phyloP scores from a whole-genome alignment of 2,113 vertebrate genomes.

The Euleptes europaea region DNA sequence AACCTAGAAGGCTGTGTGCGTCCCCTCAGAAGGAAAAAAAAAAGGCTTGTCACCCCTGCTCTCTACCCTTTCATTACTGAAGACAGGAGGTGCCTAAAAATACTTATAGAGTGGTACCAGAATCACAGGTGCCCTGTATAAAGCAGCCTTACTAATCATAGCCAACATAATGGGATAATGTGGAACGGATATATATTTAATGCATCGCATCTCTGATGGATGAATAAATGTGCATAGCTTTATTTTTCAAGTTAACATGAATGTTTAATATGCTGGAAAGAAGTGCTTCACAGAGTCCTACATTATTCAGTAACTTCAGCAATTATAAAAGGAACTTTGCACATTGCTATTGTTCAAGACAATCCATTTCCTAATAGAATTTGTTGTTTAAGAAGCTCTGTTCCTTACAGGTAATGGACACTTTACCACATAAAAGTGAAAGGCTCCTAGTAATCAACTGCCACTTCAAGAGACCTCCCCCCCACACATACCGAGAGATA shows the following conservation, averaged over 20 bases:
- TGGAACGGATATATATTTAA: conserved; percentile 31
- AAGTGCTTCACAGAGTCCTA: conserved; percentile 42
- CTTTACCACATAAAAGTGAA: neutral
- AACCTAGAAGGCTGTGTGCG: too few species aligned
- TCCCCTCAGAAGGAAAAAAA: too few species aligned
- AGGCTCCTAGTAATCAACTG: conserved; percentile 25
- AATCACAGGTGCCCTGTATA: neutral
- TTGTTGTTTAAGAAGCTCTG: conserved; percentile 34
- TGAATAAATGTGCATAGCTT: conserved; percentile 38
- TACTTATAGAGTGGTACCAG: neutral
- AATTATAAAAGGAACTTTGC: conserved; percentile 57
- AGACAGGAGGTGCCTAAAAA: conserved; percentile 4
- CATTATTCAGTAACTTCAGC: conserved; percentile 64
- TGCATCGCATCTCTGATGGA: conserved; percentile 34
- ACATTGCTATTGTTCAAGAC: conserved; percentile 42
- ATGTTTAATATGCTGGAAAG: conserved; percentile 40
- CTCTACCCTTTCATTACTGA: neutral
- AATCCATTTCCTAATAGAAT: conserved; percentile 45
- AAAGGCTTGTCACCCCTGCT: too few species aligned
- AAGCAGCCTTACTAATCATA: conserved; percentile 40
- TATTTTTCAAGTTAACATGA: conserved; percentile 56
- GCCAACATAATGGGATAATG: neutral
- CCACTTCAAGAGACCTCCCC: conserved; percentile 39
- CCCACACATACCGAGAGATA: conserved; percentile 45
- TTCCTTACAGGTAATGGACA: neutral